Base-by-base conservation (phyloP, 92 coral and sea anemone genomes). In the Porites divaricata region DNA sequence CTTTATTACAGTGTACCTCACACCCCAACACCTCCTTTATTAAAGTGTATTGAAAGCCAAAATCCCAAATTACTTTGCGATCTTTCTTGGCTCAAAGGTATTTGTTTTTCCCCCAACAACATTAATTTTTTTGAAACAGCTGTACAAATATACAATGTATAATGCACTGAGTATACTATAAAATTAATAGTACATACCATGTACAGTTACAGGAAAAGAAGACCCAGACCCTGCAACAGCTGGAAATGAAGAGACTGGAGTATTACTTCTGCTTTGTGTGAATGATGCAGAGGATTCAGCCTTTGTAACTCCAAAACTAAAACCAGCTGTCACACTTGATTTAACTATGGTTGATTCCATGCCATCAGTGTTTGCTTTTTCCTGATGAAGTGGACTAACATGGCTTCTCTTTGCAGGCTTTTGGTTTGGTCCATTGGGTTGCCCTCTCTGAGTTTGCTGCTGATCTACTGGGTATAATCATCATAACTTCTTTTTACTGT, bases 311-410 rank as follows among this genome's bases (percentile, higher is more conserved):
- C 22, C 72, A 28, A 80, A 79, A 51, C 70, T 48, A n/a, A 79
- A 87, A 41, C 65, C 61, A 54, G 82, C 67, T 14, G 25, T 41
- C n/a, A 63, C 75, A 87, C 8, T 62, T 17, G 66, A 83, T 64
- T 67, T 71, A 35, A 87, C 48, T 22, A 16, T 13, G 26, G 64
- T 63, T 67, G 63, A 67, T 45, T 81, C 72, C 0, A 25, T 24
- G 20, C 19, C 65, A 16, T 15, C 51, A 25, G 24, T 26, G 56
- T 4, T 17, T 8, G 54, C 15, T 48, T 73, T 63, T 51, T 26
- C 74, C n/a, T 28, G 85, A 54, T 80, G 76, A 56, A 80, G 85
- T 54, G 85, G 76, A 45, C 85, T 80, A 57, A 68, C 45, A 70
- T 80, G 58, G 45, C 21, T 80, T 69, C 77, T 69, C 69, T 84